Evolutionary conservation across 2,888 invertebrate species (phyloP).

Genomic region (Alentia gelatinosa): DNA sequence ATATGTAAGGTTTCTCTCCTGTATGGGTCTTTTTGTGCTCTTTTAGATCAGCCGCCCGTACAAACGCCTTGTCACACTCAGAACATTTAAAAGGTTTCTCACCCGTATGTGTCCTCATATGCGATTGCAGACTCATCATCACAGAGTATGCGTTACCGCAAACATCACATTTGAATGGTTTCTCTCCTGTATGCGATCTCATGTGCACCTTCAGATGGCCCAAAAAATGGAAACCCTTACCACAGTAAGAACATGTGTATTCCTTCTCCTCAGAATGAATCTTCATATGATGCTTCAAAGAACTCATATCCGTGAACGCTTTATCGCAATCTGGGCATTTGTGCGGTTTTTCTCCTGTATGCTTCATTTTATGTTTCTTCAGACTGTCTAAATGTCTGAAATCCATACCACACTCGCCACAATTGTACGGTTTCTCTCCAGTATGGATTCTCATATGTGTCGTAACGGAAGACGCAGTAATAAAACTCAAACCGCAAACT

Average conservation of each 20-base stretch:
- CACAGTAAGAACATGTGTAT: background rate
- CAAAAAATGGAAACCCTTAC: background rate
- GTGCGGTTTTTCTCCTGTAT: background rate
- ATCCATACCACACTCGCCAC: background rate
- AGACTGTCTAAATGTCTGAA: background rate
- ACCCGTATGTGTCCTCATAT: conserved; percentile 4
- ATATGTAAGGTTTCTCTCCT: background rate
- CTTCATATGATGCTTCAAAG: conserved; percentile 6
- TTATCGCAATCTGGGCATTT: background rate
- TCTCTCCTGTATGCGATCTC: background rate
- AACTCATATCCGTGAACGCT: background rate
- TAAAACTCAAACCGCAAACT: background rate
- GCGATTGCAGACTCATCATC: background rate
- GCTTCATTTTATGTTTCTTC: background rate
- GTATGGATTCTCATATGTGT: background rate
- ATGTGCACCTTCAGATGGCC: background rate
- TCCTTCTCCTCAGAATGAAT: background rate
- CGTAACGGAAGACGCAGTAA: background rate
- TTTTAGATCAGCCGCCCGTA: background rate
- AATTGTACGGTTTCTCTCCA: background rate
- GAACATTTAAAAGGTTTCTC: background rate
- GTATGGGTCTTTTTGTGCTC: background rate
- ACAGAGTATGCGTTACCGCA: background rate
- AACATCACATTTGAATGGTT: background rate
- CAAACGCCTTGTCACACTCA: background rate